Base-by-base conservation (phyloP, 2,888 invertebrate species). In the Tiliacea aurago region DNA sequence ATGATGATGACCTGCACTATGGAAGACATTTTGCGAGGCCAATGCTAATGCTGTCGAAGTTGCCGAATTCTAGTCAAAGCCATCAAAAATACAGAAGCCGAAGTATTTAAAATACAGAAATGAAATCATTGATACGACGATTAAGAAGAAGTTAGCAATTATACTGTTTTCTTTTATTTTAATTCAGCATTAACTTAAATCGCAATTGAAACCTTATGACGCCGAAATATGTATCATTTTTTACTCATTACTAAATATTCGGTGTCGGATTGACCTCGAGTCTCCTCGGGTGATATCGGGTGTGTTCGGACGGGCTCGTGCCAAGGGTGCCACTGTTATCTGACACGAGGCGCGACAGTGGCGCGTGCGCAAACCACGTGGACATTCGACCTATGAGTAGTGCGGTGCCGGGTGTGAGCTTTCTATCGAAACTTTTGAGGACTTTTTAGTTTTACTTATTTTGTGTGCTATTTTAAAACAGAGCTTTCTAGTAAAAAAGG, bases 291-390 rank as follows among this genome's bases (percentile, higher is more conserved):
- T 41, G 11, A 64, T 70, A 55, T 83, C 80, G 80, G 67, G n/a
- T 68, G 23, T 18, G 47, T 53, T 66, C 84, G 84, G 61, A 2
- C 49, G 18, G 75, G 59, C 72, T 80, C 72, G 75, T 81, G 81
- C 81, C 71, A 66, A 87, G 84, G 84, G 84, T 85, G 76, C 77
- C 78, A 76, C 76, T 79, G 77, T 86, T 85, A 87, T 88, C 87
- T 86, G 79, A 79, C 84, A 88, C 84, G 87, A 88, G 86, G 88
- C 86, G 87, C 77, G 85, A 82, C 86, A 80, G 84, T 76, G 90
- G 90, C 94, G 92, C 93, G 93, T 92, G 93, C 92, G 88, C 90
- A 83, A 9, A 84, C 87, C 93, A 93, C 93, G 93, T 94, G 93
- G 88, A 82, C 88, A 80, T 78, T 79, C 77, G 84, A 80, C 83